phyloP scores from a whole-genome alignment of 2,797 vertebrate genomes.

The Sorex maritimensis region DNA sequence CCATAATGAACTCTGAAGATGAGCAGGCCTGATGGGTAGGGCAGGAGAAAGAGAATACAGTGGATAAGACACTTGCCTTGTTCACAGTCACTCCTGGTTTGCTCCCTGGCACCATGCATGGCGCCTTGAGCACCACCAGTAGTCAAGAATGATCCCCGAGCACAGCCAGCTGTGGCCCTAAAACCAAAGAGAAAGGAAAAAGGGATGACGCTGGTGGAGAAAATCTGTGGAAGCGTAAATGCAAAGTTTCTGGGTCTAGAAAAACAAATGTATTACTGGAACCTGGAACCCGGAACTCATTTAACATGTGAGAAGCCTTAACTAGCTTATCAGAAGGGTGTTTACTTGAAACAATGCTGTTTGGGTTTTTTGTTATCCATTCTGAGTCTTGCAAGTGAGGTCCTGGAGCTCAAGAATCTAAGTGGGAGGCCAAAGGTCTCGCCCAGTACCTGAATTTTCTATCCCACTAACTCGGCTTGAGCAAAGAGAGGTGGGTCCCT shows the following conservation, averaged over 20 bases:
- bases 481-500: not conserved
- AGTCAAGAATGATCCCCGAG: too few species aligned
- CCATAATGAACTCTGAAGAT: not conserved
- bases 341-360: conserved; percentile 25
- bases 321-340: not conserved
- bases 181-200: too few species aligned
- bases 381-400: not conserved
- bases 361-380: conserved; percentile 1
- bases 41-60: too few species aligned
- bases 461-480: not conserved
- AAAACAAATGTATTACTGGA: not conserved
- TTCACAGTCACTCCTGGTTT: too few species aligned
- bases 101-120: too few species aligned
- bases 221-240: not conserved
- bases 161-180: too few species aligned
- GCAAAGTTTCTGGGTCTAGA: not conserved
- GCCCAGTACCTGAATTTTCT: not conserved
- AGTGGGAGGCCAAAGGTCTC: not conserved
- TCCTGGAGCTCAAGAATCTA: not conserved
- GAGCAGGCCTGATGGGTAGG: too few species aligned
- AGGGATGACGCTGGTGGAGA: not conserved
- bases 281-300: not conserved
- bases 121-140: too few species aligned
- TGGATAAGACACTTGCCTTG: too few species aligned
- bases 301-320: not conserved